A percentile compares a stretch with the other conserved stretches of the same genome.
Evolutionary conservation across 2,797 vertebrate species (phyloP).

Genomic region (Aythya fuligula): DNA sequence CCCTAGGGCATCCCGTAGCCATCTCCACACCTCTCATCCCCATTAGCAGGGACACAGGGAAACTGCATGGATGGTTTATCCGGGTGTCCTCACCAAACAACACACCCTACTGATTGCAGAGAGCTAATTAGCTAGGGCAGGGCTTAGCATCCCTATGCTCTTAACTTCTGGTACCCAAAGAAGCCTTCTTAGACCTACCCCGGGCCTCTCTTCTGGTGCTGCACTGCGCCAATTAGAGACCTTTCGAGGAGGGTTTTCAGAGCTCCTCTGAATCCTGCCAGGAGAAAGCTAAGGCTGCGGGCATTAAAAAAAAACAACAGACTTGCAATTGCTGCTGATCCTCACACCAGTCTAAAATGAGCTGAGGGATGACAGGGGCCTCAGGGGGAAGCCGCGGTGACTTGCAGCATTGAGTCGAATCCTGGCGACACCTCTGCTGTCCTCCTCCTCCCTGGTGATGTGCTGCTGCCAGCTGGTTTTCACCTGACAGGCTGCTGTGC

Average conservation of each 20-base stretch:
- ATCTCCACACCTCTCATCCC: neutral
- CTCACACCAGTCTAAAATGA: accelerated
- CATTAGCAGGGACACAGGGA: accelerated
- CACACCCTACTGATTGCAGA: neutral
- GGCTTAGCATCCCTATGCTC: neutral
- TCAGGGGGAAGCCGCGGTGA: neutral
- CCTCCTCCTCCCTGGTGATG: neutral
- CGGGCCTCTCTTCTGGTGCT: neutral
- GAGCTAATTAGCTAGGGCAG: neutral
- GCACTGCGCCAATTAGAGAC: neutral
- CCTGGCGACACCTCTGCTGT: neutral
- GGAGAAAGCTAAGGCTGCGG: constrained; percentile 20
- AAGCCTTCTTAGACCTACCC: neutral
- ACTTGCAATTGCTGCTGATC: constrained; percentile 6
- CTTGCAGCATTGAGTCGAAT: neutral
- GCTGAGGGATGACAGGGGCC: neutral
- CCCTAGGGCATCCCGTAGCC: accelerated
- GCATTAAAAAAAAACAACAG: neutral
- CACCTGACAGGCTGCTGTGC: neutral
- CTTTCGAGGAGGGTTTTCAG: constrained; percentile 12
- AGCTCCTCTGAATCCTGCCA: constrained; percentile 12
- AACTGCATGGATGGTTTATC: neutral
- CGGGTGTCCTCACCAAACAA: neutral
- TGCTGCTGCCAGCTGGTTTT: neutral
- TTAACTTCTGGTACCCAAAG: neutral